These are phyloP conservation scores for Dasypus novemcinctus DNA, from an alignment of 2,113 vertebrate species.

Conservation along the genomic window DNA sequence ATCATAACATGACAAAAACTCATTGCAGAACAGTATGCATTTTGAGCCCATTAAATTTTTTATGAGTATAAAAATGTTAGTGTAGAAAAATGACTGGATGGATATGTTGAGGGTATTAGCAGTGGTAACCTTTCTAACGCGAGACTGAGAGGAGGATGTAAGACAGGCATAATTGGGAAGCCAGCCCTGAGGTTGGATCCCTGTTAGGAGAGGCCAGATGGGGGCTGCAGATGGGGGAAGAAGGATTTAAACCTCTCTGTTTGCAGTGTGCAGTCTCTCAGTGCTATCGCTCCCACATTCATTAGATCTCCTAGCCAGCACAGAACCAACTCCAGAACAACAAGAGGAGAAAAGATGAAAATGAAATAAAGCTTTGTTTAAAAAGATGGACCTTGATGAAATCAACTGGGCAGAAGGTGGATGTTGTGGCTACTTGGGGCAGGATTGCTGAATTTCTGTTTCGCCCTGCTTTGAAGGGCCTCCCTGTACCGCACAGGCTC, in stretches of 20 bases:
- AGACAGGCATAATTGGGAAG: not conserved
- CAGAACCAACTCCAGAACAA: not conserved
- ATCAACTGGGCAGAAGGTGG: not conserved
- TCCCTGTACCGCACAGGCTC: not conserved
- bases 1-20: not conserved
- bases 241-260: not conserved
- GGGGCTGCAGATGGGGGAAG: not conserved
- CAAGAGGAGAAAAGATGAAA: not conserved
- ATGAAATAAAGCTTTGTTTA: too few species aligned
- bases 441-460: not conserved
- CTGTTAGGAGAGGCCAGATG: not conserved
- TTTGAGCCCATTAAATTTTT: not conserved
- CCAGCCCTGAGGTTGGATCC: too few species aligned
- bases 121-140: not conserved
- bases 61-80: not conserved
- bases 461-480: not conserved
- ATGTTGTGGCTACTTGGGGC: not conserved
- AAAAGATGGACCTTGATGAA: not conserved
- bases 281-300: rapidly evolving
- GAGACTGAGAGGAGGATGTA: not conserved
- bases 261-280: not conserved
- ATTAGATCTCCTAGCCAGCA: not conserved
- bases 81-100: not conserved
- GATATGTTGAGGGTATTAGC: not conserved
- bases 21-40: not conserved